Evolutionary conservation across 2,113 vertebrate genomes (phyloP).

Genomic region (Rhombomys opimus): DNA sequence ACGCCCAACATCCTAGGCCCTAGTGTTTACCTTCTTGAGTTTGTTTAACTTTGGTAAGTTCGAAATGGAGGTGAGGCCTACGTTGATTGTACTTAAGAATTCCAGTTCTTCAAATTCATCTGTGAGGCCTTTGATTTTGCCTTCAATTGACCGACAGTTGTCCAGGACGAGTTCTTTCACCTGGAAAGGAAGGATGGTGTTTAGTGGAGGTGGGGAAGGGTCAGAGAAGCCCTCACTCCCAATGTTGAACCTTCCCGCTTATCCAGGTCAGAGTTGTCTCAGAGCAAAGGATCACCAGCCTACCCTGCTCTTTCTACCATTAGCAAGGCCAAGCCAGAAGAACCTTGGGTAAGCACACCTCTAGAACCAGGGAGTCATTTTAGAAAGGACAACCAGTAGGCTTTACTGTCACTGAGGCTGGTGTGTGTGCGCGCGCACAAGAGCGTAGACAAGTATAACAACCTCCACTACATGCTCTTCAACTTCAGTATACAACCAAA

Average conservation of each 20-base stretch:
- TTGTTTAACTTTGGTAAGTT: slow-evolving; percentile 99
- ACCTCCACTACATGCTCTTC: background rate
- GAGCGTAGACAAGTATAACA: background rate
- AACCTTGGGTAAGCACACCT: background rate
- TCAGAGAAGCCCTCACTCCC: background rate
- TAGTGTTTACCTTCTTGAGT: slow-evolving; percentile 95
- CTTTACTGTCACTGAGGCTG: background rate
- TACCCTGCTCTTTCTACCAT: background rate
- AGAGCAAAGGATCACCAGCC: too few relatives aligned
- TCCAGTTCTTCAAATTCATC: slow-evolving; percentile 98
- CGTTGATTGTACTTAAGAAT: slow-evolving; percentile 98
- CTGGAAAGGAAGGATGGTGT: slow-evolving; percentile 80
- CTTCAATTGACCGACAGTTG: slow-evolving; percentile 97
- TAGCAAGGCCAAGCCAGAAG: background rate
- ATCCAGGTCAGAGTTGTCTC: background rate
- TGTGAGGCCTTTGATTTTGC: slow-evolving; percentile 97
- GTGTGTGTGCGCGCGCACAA: background rate
- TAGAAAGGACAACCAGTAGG: background rate
- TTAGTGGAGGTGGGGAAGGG: background rate
- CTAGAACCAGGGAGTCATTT: background rate
- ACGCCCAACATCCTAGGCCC: background rate
- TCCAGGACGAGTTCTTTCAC: slow-evolving; percentile 98
- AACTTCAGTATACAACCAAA: background rate
- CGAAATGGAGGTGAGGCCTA: slow-evolving; percentile 95
- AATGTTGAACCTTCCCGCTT: background rate